Conservation (phyloP, 2,113 vertebrate species). For the Lagopus leucura region DNA sequence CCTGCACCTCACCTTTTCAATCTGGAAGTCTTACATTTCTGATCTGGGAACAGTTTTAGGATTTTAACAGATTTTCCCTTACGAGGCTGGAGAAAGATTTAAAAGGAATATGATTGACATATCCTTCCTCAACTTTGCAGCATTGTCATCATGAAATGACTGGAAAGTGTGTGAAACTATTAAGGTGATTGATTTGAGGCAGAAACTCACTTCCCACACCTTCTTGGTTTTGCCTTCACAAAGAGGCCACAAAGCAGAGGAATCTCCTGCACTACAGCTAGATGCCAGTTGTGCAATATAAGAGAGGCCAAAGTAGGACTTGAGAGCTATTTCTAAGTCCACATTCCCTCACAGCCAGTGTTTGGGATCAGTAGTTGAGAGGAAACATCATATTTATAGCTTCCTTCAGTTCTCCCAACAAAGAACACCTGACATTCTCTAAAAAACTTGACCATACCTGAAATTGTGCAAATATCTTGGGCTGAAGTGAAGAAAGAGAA, state of each 20-base stretch:
- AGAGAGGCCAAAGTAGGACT: neutral
- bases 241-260: neutral
- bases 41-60: neutral
- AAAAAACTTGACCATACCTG: constrained; percentile 71
- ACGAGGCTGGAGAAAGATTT: neutral
- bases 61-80: neutral
- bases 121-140: neutral
- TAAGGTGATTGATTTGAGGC: neutral
- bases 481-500: constrained; percentile 82
- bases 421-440: fast-evolving
- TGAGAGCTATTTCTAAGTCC: neutral
- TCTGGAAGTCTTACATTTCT: neutral
- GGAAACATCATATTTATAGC: neutral
- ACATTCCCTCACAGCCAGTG: fast-evolving
- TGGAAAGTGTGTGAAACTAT: neutral
- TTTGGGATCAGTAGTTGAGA: neutral
- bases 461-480: constrained; percentile 85
- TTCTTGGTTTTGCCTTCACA: neutral
- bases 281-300: neutral
- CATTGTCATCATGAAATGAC: neutral
- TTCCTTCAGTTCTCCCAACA: neutral
- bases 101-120: neutral
- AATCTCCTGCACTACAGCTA: neutral
- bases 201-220: neutral
- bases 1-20: neutral